Percentiles rank a stretch among this genome's conserved stretches.
Evolutionary conservation across 2,797 vertebrate species (phyloP).

Genomic region (Cirrhinus molitorella): DNA sequence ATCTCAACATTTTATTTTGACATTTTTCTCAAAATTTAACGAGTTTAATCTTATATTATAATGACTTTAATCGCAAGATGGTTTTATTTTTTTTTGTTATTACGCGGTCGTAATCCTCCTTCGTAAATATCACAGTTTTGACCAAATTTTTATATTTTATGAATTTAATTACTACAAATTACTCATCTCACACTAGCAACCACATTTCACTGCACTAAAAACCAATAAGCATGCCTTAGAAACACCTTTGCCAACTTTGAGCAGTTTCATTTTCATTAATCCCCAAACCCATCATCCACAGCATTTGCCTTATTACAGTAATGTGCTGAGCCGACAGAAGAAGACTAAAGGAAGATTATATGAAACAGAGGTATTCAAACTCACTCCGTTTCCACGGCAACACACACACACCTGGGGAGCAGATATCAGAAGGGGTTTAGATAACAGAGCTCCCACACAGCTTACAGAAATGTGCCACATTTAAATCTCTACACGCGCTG

Average conservation of each 20-base stretch:
- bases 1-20: too few relatives aligned
- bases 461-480: constrained; percentile 12
- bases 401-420: constrained; percentile 33
- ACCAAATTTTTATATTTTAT: too few relatives aligned
- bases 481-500: background rate
- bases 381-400: constrained; percentile 18
- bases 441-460: constrained; percentile 14
- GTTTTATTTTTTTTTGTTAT: too few relatives aligned
- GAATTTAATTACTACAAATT: too few relatives aligned
- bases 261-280: constrained; percentile 23
- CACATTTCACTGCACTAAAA: background rate
- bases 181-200: background rate
- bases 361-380: constrained; percentile 16
- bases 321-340: constrained; percentile 31
- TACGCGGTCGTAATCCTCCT: too few relatives aligned
- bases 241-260: background rate
- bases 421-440: constrained; percentile 16
- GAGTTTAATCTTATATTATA: too few relatives aligned
- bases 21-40: too few relatives aligned
- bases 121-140: too few relatives aligned
- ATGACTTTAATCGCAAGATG: too few relatives aligned
- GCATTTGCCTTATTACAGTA: constrained; percentile 8
- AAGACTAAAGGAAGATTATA: constrained; percentile 23
- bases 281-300: background rate
- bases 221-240: background rate